These are phyloP conservation scores for Rhabditoides inermis DNA, from an alignment of 2,888 invertebrate species.

Conservation along the genomic window DNA sequence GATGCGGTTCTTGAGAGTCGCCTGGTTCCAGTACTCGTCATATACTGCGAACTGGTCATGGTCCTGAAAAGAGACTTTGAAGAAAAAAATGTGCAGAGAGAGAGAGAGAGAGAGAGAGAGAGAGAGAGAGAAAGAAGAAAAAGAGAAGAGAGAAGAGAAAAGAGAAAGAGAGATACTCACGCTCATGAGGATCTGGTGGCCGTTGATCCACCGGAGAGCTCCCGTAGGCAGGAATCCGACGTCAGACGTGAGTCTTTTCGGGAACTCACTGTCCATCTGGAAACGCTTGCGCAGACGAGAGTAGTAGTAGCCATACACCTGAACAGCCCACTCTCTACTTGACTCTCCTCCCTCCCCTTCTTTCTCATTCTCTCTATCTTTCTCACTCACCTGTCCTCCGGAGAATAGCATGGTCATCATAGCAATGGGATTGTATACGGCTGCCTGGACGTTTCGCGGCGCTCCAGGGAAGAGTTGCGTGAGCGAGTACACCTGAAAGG, in stretches of 20 bases:
- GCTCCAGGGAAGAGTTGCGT: constrained; percentile 28
- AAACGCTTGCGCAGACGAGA: constrained; percentile 30
- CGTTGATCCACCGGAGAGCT: constrained; percentile 44
- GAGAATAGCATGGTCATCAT: constrained; percentile 38
- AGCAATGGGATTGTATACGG: constrained; percentile 28
- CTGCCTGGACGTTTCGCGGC: constrained; percentile 24
- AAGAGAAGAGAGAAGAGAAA: too few relatives aligned
- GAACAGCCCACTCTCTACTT: too few relatives aligned
- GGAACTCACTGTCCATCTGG: constrained; percentile 35
- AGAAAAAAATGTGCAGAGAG: too few relatives aligned
- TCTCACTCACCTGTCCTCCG: constrained; percentile 28
- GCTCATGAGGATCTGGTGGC: constrained; percentile 42
- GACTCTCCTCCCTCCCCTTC: too few relatives aligned
- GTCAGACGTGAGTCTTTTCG: constrained; percentile 36
- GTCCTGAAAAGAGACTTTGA: constrained; percentile 17
- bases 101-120: too few relatives aligned
- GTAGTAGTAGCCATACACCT: constrained; percentile 40
- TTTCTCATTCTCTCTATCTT: too few relatives aligned
- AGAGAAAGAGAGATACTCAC: constrained; percentile 12
- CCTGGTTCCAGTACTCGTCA: constrained; percentile 49
- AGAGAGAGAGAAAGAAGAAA: too few relatives aligned
- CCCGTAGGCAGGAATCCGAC: constrained; percentile 36
- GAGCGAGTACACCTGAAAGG: constrained; percentile 17
- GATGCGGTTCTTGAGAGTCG: constrained; percentile 32
- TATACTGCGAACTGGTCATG: constrained; percentile 41